phyloP scores from a whole-genome alignment of 2,888 invertebrate species.

The Zonitis immaculata region DNA sequence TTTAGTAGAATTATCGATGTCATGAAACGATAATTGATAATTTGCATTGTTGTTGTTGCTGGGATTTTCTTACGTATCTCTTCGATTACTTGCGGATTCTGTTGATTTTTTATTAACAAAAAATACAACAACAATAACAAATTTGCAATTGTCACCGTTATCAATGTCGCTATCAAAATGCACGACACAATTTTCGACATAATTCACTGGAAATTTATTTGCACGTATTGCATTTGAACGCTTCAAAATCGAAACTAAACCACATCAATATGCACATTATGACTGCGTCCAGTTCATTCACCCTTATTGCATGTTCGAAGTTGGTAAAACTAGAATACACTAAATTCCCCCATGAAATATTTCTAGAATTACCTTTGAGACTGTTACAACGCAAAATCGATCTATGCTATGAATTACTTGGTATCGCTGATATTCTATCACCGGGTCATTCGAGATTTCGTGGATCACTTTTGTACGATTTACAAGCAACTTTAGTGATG shows the following conservation, averaged over 20 bases:
- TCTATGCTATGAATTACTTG: conserved; percentile 63
- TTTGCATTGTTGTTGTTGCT: neutral
- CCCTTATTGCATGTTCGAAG: neutral
- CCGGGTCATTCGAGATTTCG: conserved; percentile 63
- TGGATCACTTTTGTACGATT: conserved; percentile 60
- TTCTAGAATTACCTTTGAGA: conserved; percentile 56
- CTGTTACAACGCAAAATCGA: conserved; percentile 58
- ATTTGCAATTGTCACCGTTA: conserved; percentile 30
- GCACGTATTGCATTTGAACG: neutral
- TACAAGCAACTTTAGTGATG: conserved; percentile 60
- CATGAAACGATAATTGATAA: conserved; percentile 14
- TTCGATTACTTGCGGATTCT: conserved; percentile 16
- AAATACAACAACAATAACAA: conserved; percentile 26
- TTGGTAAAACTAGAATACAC: no score
- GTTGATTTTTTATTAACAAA: conserved; percentile 24
- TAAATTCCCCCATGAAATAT: no score
- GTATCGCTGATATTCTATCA: conserved; percentile 59
- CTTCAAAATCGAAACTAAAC: no score
- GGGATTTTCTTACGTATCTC: neutral
- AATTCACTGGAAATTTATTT: neutral
- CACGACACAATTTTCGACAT: conserved; percentile 19
- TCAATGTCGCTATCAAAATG: conserved; percentile 26
- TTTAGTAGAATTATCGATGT: conserved; percentile 15
- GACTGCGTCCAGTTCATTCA: neutral
- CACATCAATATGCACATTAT: no score